Percentiles rank a stretch among this genome's conserved stretches.
These are phyloP conservation scores for Hemithea aestivaria DNA, from an alignment of 2,888 invertebrate species.

Conservation along the genomic window DNA sequence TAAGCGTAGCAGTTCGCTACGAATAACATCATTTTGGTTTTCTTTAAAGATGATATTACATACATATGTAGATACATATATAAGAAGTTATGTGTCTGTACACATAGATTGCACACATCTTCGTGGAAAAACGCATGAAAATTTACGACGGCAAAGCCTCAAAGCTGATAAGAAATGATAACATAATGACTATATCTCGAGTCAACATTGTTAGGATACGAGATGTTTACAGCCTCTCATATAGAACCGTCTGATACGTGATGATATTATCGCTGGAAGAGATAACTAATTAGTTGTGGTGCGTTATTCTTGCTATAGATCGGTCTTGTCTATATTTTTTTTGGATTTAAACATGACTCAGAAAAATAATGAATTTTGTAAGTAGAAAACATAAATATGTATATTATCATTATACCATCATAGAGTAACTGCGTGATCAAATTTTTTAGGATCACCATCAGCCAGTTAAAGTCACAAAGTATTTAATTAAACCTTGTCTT, in stretches of 20 bases:
- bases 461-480: too few species aligned
- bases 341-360: slow-evolving; percentile 15
- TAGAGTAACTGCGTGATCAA: too few species aligned
- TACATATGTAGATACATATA: too few species aligned
- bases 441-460: too few species aligned
- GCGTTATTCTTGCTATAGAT: slow-evolving; percentile 1
- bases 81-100: too few species aligned
- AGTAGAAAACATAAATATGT: too few species aligned
- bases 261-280: slow-evolving; percentile 24
- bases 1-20: too few species aligned
- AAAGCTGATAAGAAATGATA: slow-evolving; percentile 53
- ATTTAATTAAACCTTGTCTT: too few species aligned
- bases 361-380: slow-evolving; percentile 67
- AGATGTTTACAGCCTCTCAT: slow-evolving; percentile 43
- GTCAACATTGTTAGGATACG: slow-evolving; percentile 62
- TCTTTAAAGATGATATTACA: too few species aligned
- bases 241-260: slow-evolving; percentile 39
- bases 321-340: background rate
- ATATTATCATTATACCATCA: too few species aligned
- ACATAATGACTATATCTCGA: slow-evolving; percentile 51
- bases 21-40: too few species aligned
- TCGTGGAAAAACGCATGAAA: slow-evolving; percentile 11
- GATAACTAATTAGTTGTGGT: slow-evolving; percentile 25
- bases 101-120: background rate
- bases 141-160: slow-evolving; percentile 31